Base-by-base conservation (phyloP, 2,113 vertebrate genomes). In the Cygnus atratus region DNA sequence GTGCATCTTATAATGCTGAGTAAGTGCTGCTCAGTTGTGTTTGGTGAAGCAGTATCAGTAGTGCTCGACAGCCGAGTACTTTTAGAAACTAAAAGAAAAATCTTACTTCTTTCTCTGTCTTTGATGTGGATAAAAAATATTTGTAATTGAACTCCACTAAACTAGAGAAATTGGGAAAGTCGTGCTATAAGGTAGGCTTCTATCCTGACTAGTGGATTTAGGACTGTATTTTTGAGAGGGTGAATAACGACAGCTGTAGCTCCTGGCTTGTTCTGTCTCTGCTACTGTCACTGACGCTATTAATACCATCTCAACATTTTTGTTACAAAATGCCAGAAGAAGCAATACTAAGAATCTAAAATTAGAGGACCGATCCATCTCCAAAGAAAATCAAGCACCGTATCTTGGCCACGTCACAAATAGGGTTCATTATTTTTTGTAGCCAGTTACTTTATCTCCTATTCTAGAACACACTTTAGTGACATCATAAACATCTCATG, bases 1-100 rank as follows among this genome's bases (percentile, higher is more conserved):
- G 61, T 59, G 86, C 1, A 5, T 96, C 97, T 94, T 93, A 68
- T 88, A 93, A 95, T 87, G 89, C 87, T 88, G 74, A 76, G 54
- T 95, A 97, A 97, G 91, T 92, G 93, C 78, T 46, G 46, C 93
- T 96, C 90, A 87, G 90, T 93, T 93, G 87, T 72, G 22, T 97
- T 96, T 92, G 87, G 73, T 96, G 87, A 86, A 92, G 93, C 3
- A 1, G 71, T 89, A 97, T 73, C 74, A 79, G 92, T 57, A 90
- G 63, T 89, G 93, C 87, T 96, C 67, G 58, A 94, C 90, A 92
- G 58, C 68, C 96, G 91, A 96, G 97, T 96, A 88, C 83, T 92
- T 95, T 66, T 1, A 95, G 91, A 96, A 92, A 88, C 85, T 78
- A 88, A 84, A 48, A 35, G 79, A 82, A 88, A 97, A 87, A 82